Conservation (phyloP, 2,888 invertebrate genomes). For the Oasisia sp. region DNA sequence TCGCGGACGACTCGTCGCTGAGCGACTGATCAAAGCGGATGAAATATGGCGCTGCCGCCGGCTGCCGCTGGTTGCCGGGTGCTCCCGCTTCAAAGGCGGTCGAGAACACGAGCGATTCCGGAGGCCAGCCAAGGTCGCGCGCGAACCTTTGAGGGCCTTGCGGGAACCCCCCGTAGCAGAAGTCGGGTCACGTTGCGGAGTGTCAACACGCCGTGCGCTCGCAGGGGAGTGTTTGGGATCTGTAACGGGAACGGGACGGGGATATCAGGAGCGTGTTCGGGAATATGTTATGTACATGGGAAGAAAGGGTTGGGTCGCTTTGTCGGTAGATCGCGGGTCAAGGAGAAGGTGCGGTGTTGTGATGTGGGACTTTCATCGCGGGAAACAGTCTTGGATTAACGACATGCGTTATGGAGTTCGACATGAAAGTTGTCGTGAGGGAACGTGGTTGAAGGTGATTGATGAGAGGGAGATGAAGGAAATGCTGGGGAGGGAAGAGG, state of each 20-base stretch:
- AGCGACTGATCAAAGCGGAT: not conserved
- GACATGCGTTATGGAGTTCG: not conserved
- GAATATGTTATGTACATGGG: not conserved
- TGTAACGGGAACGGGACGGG: not conserved
- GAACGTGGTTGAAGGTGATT: not conserved
- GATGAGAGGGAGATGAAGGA: not conserved
- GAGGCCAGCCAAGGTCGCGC: not conserved
- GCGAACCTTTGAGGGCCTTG: not conserved
- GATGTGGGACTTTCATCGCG: not conserved
- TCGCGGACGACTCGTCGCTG: not conserved
- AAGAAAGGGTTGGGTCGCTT: not conserved
- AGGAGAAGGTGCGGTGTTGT: not conserved
- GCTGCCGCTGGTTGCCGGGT: not conserved
- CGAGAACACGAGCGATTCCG: not conserved
- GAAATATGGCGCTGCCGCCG: not conserved
- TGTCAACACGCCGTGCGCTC: not conserved
- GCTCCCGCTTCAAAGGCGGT: not conserved
- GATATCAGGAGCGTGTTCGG: not conserved
- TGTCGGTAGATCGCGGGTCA: not conserved
- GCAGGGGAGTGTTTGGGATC: not conserved
- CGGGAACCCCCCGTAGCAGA: not conserved
- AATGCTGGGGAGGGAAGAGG: not conserved
- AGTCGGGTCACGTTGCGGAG: not conserved
- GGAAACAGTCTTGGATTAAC: not conserved
- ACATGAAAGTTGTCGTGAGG: not conserved